These are phyloP conservation scores for Glyptemys insculpta DNA, from an alignment of 2,797 vertebrate species.

Conservation along the genomic window DNA sequence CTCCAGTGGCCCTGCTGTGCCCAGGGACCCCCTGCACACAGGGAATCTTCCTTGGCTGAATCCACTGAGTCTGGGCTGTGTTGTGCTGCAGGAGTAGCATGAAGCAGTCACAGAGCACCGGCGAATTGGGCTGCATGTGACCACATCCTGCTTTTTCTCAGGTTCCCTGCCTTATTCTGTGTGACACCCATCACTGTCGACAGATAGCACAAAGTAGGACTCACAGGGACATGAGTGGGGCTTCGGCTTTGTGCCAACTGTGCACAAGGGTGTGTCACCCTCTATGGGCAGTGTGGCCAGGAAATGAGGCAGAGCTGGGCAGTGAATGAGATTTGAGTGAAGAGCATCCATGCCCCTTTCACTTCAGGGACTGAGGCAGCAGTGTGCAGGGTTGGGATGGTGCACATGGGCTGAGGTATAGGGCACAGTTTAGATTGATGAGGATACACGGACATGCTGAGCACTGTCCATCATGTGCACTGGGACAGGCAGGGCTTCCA, in stretches of 20 bases:
- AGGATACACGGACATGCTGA: too few relatives aligned
- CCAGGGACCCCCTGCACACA: too few relatives aligned
- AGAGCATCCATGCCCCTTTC: too few relatives aligned
- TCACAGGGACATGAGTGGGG: not conserved
- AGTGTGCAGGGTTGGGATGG: too few relatives aligned
- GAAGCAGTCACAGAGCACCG: not conserved
- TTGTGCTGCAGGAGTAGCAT: not conserved
- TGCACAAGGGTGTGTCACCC: not conserved
- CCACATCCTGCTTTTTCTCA: not conserved
- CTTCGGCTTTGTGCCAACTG: too few relatives aligned
- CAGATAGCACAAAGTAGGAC: not conserved
- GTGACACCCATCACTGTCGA: not conserved
- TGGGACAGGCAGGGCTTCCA: too few relatives aligned
- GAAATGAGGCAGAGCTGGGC: not conserved
- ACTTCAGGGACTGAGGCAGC: too few relatives aligned
- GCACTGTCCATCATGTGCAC: too few relatives aligned
- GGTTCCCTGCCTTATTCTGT: not conserved
- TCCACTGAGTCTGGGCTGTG: rapidly evolving
- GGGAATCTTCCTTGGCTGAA: not conserved
- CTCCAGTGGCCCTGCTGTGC: too few relatives aligned
- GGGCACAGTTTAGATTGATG: too few relatives aligned
- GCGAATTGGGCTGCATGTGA: rapidly evolving
- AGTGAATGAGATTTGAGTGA: not conserved
- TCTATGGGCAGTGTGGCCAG: not conserved
- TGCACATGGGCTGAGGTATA: too few relatives aligned